Evolutionary conservation across 2,113 vertebrate species (phyloP).

Genomic region (Lepidothrix coronata): DNA sequence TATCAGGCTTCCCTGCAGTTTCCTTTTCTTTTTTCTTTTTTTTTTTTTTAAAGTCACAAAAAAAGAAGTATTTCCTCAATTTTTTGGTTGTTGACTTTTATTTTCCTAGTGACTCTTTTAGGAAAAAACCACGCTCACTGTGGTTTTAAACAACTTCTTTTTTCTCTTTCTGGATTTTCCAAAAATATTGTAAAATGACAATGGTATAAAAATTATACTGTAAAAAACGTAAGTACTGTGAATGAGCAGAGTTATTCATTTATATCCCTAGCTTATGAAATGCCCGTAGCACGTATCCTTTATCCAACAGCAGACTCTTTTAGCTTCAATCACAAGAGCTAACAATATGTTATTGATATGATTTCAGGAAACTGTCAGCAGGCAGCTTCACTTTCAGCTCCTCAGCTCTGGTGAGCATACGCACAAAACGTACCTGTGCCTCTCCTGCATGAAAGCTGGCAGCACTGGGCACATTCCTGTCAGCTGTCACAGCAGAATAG

Average conservation of each 20-base stretch:
- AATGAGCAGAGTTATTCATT: constrained; percentile 63
- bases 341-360: constrained; percentile 87
- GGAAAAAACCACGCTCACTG: not conserved
- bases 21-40: not conserved
- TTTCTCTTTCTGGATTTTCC: constrained; percentile 51
- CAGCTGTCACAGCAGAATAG: constrained; percentile 21
- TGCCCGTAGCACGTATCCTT: constrained; percentile 38
- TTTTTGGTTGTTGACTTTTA: constrained; percentile 46
- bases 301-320: constrained; percentile 67
- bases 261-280: constrained; percentile 52
- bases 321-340: constrained; percentile 58
- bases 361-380: constrained; percentile 85
- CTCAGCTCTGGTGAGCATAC: constrained; percentile 67
- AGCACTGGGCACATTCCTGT: constrained; percentile 54
- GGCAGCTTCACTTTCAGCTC: constrained; percentile 84
- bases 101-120: not conserved
- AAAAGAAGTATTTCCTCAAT: not conserved
- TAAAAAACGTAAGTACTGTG: constrained; percentile 29
- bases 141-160: constrained; percentile 60
- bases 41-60: not conserved
- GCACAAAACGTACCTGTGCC: constrained; percentile 74
- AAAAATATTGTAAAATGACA: constrained; percentile 60
- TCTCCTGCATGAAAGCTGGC: constrained; percentile 75
- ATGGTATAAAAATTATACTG: constrained; percentile 47
- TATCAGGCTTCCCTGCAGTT: not conserved